These are phyloP conservation scores for Bombylius major DNA, from an alignment of 2,888 invertebrate genomes.

Conservation along the genomic window DNA sequence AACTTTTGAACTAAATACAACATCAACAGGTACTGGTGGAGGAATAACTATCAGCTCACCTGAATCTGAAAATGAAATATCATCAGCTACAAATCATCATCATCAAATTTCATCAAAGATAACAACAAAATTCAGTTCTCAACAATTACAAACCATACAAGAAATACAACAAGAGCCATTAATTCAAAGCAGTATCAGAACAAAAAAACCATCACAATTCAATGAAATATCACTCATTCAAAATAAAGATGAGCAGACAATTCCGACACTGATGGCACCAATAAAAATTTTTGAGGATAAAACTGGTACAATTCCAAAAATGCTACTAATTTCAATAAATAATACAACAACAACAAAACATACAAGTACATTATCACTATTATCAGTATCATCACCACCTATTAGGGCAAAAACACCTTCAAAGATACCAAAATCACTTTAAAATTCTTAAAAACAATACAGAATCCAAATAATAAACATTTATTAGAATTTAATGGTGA, in stretches of 20 bases:
- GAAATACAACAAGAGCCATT: neutral
- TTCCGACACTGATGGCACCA: conserved; percentile 3
- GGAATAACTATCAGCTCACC: conserved; percentile 11
- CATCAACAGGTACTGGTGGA: conserved; percentile 18
- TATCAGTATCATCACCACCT: too few relatives aligned
- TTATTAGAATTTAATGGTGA: too few relatives aligned
- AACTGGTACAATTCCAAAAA: conserved; percentile 16
- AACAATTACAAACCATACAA: too few relatives aligned
- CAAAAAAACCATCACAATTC: neutral
- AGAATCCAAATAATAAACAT: too few relatives aligned
- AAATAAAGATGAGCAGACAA: conserved; percentile 1
- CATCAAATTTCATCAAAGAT: neutral
- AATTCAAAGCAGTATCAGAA: too few relatives aligned
- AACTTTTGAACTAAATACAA: conserved; percentile 31
- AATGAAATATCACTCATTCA: conserved; percentile 3
- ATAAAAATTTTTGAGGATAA: conserved; percentile 21
- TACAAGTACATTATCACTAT: too few relatives aligned
- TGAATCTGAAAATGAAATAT: conserved; percentile 48
- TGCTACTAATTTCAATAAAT: conserved; percentile 4
- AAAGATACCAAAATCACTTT: too few relatives aligned
- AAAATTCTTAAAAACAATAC: too few relatives aligned
- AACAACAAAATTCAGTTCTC: too few relatives aligned
- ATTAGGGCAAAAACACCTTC: too few relatives aligned
- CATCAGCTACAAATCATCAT: conserved; percentile 51
- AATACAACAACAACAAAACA: too few relatives aligned